Base-by-base conservation (phyloP, 2,888 invertebrate species). In the Apamea crenata region DNA sequence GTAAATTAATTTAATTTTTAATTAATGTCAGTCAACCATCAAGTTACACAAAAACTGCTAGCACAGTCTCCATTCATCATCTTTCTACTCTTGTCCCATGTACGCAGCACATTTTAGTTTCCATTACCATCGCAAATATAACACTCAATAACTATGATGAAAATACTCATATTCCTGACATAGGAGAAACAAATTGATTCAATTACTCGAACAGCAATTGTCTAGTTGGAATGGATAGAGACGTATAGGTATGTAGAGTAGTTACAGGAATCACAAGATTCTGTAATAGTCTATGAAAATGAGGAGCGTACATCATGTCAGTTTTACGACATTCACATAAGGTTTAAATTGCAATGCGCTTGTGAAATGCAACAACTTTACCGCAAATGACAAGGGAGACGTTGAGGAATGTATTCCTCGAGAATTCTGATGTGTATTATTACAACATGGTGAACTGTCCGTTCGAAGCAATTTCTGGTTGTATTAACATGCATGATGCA, bases 341-440 rank as follows among this genome's bases (percentile, higher is more conserved):
- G 40, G 36, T 80, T 53, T n/a, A 84, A 40, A 78, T 18, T 80
- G 12, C 59, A 53, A 44, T 44, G 50, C 14, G 8, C 3, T 44
- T 16, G 10, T 68, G 29, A 44, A 59, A 36, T 53, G 59, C 80
- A 72, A 47, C 29, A 56, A 66, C n/a, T 68, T 47, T 18, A 74
- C 74, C 73, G 65, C 75, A 85, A 78, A 78, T 66, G 61, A 81
- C n/a, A 70, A 32, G 25, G 36, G 40, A 40, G 70, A 76, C 78
- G 53, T 72, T 72, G 82, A 81, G 74, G 77, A 68, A 86, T 85
- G 72, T 83, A 59, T 77, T 86, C 44, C 69, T 68, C 53, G 74
- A 40, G 71, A 82, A 68, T 65, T 72, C 71, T 61, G 72, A 85
- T 71, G 69, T 73, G 69, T 56, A 29, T 66, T 83, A 66, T 63